Conservation (phyloP, 2,797 vertebrate genomes). For the Yasuhikotakia modesta region DNA sequence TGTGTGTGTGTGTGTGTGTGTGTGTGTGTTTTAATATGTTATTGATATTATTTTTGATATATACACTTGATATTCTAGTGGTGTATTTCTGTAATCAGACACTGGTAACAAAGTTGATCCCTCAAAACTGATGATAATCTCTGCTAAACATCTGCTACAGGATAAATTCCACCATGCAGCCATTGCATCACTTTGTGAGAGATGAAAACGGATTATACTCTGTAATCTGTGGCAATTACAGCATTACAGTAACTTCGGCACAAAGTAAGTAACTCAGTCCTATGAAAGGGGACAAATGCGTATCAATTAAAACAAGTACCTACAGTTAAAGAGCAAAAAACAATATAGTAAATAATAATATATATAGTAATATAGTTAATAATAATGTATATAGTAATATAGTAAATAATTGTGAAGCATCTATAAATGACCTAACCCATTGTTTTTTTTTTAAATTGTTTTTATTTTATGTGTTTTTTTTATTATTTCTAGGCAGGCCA, state of each 20-base stretch:
- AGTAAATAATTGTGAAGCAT: not conserved
- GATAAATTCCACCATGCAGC: conserved; percentile 5
- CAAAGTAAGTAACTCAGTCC: conserved; percentile 41
- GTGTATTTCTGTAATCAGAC: too few relatives aligned
- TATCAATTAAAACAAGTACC: not conserved
- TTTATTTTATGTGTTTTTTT: not conserved
- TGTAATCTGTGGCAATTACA: conserved; percentile 40
- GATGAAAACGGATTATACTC: conserved; percentile 30
- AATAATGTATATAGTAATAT: not conserved
- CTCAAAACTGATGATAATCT: not conserved
- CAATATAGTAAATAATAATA: not conserved
- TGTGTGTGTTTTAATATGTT: conserved; percentile 9
- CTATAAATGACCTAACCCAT: not conserved
- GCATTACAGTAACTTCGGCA: not conserved
- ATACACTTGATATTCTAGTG: too few relatives aligned
- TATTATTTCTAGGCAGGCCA: conserved; percentile 64
- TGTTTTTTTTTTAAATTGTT: not conserved
- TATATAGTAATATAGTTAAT: not conserved
- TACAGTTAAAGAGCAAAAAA: not conserved
- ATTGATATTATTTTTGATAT: too few relatives aligned
- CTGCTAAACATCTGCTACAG: conserved; percentile 13
- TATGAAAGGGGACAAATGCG: not conserved
- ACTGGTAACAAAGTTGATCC: too few relatives aligned
- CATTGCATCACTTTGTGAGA: not conserved
- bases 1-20: conserved; percentile 35